Evolutionary conservation across 1,140 invertebrate genomes (phyloP), one percentile per base, ranked within the genome.

Genomic region (Rhyacophila brunnea): DNA sequence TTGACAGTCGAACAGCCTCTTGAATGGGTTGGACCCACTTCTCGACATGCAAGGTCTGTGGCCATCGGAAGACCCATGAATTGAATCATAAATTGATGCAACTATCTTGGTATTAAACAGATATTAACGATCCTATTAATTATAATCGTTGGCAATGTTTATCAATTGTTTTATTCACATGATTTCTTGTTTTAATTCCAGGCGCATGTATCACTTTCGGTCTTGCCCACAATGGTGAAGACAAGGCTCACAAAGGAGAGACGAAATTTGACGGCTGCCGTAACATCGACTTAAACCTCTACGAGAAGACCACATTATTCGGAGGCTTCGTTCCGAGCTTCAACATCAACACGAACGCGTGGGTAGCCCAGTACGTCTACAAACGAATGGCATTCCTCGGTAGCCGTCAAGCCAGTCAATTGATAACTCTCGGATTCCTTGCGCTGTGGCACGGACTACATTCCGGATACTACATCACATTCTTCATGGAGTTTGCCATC

Each of bases 401-500:
- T 15, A 95, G 91, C 71, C 85, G 88, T 23, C 77, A 87, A n/a
- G 73, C 90, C 4, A 96, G 93, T 51, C 95, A 97, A 74, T 71
- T 84, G 1, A 80, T 84, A 0, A 91, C 94, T 0, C 75, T 98
- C 13, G 38, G 86, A 0, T 98, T 96, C 74, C 81, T 98, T 7
- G 92, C 95, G 0, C 59, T 96, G 0, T 98, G 95, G 95, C 95
- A 98, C 71, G 95, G 95, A 11, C 83, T 92, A 36, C 89, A 94
- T 66, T 86, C 86, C 9, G 93, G 94, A 2, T 98, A 98, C 68
- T 98, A 95, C 69, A 79, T 92, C 62, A 89, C 88, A 42, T 98
- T 98, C 77, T 85, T 93, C 36, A 87, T 95, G 71, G 95, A 98
- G 71, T 96, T 96, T 68, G 72, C 91, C 15, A 86, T 95, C 38